Conservation (phyloP, 2,888 invertebrate genomes). For the Diaperis boleti region DNA sequence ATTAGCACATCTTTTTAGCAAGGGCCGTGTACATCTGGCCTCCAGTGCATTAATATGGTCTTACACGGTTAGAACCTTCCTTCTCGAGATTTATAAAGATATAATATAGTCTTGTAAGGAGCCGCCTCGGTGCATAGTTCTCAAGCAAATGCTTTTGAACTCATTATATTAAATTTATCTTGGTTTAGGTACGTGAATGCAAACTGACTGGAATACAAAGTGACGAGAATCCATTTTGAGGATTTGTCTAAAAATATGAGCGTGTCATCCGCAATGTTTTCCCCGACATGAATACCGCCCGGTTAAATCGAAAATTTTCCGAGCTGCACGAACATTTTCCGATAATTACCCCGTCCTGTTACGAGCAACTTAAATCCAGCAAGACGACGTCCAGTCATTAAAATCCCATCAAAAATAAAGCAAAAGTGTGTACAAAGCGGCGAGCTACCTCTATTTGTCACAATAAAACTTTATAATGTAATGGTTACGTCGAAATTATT, state of each 20-base stretch:
- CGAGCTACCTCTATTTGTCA: slow-evolving; percentile 33
- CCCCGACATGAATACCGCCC: slow-evolving; percentile 16
- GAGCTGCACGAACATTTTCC: slow-evolving; percentile 5
- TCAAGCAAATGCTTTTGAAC: slow-evolving; percentile 54
- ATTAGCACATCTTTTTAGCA: not conserved
- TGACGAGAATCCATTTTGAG: slow-evolving; percentile 32
- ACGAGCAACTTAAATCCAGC: slow-evolving; percentile 8
- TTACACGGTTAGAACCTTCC: slow-evolving; percentile 9
- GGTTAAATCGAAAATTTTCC: slow-evolving; percentile 11
- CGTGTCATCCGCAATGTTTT: slow-evolving; percentile 24
- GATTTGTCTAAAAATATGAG: slow-evolving; percentile 37
- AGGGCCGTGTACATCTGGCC: not conserved
- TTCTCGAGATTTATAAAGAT: slow-evolving; percentile 55
- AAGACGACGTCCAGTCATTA: slow-evolving; percentile 30
- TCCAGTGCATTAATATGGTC: not conserved
- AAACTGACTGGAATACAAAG: slow-evolving; percentile 56
- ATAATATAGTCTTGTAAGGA: slow-evolving; percentile 56
- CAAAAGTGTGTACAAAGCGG: slow-evolving; percentile 27
- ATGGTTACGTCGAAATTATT: slow-evolving; percentile 39
- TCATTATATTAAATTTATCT: slow-evolving; percentile 61
- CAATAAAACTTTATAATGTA: slow-evolving; percentile 39
- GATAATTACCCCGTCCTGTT: slow-evolving; percentile 17
- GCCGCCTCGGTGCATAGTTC: slow-evolving; percentile 53
- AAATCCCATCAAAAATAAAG: slow-evolving; percentile 34
- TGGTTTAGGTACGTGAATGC: slow-evolving; percentile 52